Evolutionary conservation across 2,797 vertebrate species (phyloP).

Genomic region (Aulostomus chinensis): DNA sequence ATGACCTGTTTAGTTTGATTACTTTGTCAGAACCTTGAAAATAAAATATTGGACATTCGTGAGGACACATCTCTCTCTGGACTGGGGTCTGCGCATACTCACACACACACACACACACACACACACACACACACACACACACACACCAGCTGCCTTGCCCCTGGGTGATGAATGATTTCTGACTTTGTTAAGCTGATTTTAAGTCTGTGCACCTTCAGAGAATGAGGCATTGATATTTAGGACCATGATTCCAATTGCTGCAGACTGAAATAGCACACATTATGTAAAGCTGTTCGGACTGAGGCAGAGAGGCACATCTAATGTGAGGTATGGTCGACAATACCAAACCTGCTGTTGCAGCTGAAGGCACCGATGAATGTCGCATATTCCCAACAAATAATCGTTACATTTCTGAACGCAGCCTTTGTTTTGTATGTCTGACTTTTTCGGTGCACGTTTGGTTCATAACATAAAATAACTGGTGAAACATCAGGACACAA

Average conservation of each 20-base stretch:
- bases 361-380: too few species aligned
- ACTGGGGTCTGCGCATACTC: not conserved
- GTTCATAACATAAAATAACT: too few species aligned
- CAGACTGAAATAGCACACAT: slow-evolving; percentile 66
- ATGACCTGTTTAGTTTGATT: too few species aligned
- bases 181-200: slow-evolving; percentile 47
- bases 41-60: too few species aligned
- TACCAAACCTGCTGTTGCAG: too few species aligned
- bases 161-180: slow-evolving; percentile 46
- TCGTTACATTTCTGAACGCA: too few species aligned
- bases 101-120: not conserved
- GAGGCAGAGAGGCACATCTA: slow-evolving; percentile 28
- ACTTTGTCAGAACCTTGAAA: too few species aligned
- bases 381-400: too few species aligned
- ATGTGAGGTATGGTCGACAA: slow-evolving; percentile 12
- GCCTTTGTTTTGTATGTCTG: too few species aligned
- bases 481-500: too few species aligned
- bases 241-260: slow-evolving; percentile 63
- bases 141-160: slow-evolving; percentile 40
- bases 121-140: slow-evolving; percentile 34
- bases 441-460: too few species aligned
- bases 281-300: slow-evolving; percentile 66
- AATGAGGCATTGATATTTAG: slow-evolving; percentile 69
- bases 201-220: slow-evolving; percentile 49
- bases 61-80: too few species aligned